A percentile compares a stretch with the other conserved stretches of the same genome.
Conservation (phyloP, 2,113 vertebrate genomes). For the Ctenomys sociabilis region DNA sequence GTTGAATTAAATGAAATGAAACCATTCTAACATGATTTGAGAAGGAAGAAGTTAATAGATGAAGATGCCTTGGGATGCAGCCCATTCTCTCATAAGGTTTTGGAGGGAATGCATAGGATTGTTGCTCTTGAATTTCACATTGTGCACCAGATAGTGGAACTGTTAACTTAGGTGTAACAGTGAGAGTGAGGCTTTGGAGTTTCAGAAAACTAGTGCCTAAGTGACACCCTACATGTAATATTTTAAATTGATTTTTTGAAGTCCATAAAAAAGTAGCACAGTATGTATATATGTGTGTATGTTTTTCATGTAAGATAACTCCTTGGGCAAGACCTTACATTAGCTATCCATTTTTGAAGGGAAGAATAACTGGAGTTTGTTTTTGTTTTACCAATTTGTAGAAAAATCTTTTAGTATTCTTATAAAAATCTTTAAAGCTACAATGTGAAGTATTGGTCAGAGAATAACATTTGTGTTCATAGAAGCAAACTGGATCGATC, state of each 20-base stretch:
- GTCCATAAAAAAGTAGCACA: not conserved
- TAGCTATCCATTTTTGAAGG: slow-evolving; percentile 12
- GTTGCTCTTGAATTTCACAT: not conserved
- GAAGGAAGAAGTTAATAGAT: not conserved
- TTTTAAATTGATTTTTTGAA: slow-evolving; percentile 47
- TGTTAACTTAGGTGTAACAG: not conserved
- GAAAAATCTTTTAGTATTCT: slow-evolving; percentile 15
- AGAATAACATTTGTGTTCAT: not conserved
- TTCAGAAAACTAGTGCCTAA: not conserved
- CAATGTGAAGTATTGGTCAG: not conserved
- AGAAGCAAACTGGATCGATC: not conserved
- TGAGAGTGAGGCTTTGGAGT: not conserved
- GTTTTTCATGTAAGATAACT: slow-evolving; percentile 21
- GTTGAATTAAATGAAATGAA: slow-evolving; percentile 14
- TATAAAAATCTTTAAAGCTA: slow-evolving; percentile 11
- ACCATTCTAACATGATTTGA: slow-evolving; percentile 41
- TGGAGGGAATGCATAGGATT: not conserved
- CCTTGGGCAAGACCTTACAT: not conserved
- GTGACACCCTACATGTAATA: not conserved
- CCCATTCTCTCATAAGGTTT: not conserved
- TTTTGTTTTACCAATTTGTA: slow-evolving; percentile 3
- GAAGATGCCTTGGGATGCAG: not conserved
- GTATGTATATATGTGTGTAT: not conserved
- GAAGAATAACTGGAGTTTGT: not conserved
- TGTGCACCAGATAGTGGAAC: not conserved